These are phyloP conservation scores for Nyctereutes procyonoides DNA, from an alignment of 2,113 vertebrate genomes.

Conservation along the genomic window DNA sequence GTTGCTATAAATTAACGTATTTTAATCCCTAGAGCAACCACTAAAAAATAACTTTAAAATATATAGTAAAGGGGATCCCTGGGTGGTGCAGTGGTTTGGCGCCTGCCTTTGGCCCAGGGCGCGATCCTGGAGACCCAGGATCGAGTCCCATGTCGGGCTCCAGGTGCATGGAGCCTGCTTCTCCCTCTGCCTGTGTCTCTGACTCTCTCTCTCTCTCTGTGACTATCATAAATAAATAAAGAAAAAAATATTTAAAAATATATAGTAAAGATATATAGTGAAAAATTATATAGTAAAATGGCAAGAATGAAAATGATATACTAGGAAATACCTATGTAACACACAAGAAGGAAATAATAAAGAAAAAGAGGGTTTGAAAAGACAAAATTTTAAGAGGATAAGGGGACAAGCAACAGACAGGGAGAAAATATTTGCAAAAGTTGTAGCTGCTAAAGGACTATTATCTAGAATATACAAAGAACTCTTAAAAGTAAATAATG, in stretches of 20 bases:
- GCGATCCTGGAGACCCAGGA: too few relatives aligned
- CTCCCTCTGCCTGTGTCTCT: too few relatives aligned
- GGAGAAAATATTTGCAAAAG: neutral
- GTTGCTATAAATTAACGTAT: neutral
- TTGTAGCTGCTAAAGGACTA: neutral
- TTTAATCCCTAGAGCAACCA: neutral
- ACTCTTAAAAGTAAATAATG: neutral
- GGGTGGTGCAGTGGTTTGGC: too few relatives aligned
- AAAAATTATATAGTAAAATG: neutral
- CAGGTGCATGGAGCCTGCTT: too few relatives aligned
- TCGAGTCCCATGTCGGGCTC: too few relatives aligned
- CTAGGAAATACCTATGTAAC: neutral
- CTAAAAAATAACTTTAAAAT: neutral
- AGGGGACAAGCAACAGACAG: neutral
- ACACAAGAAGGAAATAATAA: neutral
- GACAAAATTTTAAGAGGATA: neutral
- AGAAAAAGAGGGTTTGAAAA: neutral
- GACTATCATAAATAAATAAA: too few relatives aligned
- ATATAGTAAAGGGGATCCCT: neutral
- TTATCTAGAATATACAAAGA: neutral
- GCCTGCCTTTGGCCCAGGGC: too few relatives aligned
- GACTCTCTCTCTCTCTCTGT: too few relatives aligned
- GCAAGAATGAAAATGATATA: neutral
- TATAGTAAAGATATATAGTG: neutral
- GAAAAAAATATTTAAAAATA: too few relatives aligned